Base-by-base conservation (phyloP, 2,797 vertebrate genomes). In the Caiman crocodilus region DNA sequence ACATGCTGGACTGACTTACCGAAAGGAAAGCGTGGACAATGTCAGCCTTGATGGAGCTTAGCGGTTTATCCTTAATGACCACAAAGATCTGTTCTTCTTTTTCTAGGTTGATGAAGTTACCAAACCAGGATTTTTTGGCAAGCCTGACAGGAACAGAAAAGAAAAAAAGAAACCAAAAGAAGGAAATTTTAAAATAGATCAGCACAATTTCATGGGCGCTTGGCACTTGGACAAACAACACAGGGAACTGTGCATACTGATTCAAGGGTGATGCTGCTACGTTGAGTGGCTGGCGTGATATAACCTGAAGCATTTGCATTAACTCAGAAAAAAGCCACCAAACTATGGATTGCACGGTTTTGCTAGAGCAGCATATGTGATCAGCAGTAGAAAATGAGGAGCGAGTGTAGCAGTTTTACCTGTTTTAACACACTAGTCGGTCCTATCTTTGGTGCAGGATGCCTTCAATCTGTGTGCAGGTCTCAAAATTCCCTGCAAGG, bases 81-180 rank as follows among this genome's bases (percentile, higher is more conserved):
- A 99, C 98, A 76, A 99, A 99, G 98, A 99, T 99, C 98, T 99
- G 99, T 95, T 99, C 99, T 96, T 99, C 99, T 97, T 99, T 99
- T 97, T 99, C 99, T 97, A 99, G 97, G 97, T 97, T 99, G 98
- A 99, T 99, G 97, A 99, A 99, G 97, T 99, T 99, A 98, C 99
- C 99, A 1, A 99, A 99, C 99, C 99, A 99, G 82, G 99, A 99
- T 97, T 99, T 99, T 98, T 99, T 99, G 98, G 99, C 99, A 98
- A 99, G 99, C 98, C 99, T 99, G 97, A 92, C 0, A 4, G 76
- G 59, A 87, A 9, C 71, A 69, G 32, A 81, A 90, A 94, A 90
- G 78, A 90, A 90, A 89, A 30, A 82, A 83, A 76, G 18, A 79
- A 25, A 56, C 42, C 73, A 60, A 30, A 69, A 63, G 26, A 86